Evolutionary conservation across 2,888 invertebrate genomes (phyloP), one percentile per base, ranked within the genome.

Genomic region (Colostygia pectinataria): DNA sequence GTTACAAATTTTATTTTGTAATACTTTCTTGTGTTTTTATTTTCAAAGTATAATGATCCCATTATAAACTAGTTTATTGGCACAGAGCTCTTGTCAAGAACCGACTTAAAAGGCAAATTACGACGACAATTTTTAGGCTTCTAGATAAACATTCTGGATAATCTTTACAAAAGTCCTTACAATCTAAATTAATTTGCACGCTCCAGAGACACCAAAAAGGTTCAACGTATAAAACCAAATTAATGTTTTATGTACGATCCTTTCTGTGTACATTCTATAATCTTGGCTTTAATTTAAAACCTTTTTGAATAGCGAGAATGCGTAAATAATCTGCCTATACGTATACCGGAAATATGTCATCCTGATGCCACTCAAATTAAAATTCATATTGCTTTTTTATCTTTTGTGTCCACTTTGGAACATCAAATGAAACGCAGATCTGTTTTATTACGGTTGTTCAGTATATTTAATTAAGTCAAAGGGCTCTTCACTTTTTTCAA

Each of bases 381-480:
- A 39, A 46, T 49, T 53, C 40, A 27, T 24, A 28, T 27, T 66
- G 67, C 65, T 68, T 63, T 53, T 50, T 62, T 78, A 68, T 63
- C 62, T 70, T 72, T 70, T 65, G 66, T 67, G 63, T 63, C 59
- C 61, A 65, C 60, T 61, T 58, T 58, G 61, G 65, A 68, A 72
- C 67, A 67, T 63, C 68, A 74, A 70, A 71, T 66, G 62, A 71
- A 71, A 74, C 66, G 59, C 63, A 60, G 63, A 66, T 74, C 68
- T 68, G 63, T 74, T 77, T 74, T 76, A 69, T 75, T 77, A 68
- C 65, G 71, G 66, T 69, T 75, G 74, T 74, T 79, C 80, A 78
- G 78, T 80, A 77, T 79, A 81, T 82, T 83, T 83, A 84, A 85
- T 86, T 82, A 84, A 82, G 72, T 74, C 69, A 74, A 81, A 80